Conservation (phyloP, 1,140 invertebrate species). For the Hylaeus anthracinus region DNA sequence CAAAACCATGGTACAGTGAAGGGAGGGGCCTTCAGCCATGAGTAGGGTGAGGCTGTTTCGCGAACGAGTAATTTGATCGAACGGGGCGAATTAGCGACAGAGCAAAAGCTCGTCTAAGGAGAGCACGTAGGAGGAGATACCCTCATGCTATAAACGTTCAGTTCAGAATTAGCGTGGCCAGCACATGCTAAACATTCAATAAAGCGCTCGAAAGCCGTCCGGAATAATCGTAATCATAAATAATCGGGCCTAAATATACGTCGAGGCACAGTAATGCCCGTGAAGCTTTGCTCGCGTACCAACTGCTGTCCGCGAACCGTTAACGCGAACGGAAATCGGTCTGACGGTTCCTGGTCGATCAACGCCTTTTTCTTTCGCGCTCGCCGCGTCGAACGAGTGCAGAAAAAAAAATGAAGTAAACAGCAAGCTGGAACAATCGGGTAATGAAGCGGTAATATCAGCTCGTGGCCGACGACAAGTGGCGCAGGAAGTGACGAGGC, state of each 20-base stretch:
- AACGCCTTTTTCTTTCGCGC: constrained; percentile 4
- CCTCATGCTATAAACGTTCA: constrained; percentile 63
- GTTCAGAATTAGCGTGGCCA: constrained; percentile 77
- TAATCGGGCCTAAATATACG: constrained; percentile 79
- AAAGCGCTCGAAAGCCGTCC: constrained; percentile 77
- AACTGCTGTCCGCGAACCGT: constrained; percentile 72
- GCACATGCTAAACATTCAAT: constrained; percentile 79
- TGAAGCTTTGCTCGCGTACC: constrained; percentile 66
- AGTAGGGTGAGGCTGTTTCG: constrained; percentile 39
- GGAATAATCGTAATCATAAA: constrained; percentile 80
- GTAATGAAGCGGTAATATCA: constrained; percentile 45
- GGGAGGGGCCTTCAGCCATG: background rate
- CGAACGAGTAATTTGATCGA: constrained; percentile 60
- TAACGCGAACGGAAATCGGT: constrained; percentile 68
- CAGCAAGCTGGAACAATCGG: constrained; percentile 5
- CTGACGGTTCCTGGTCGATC: constrained; percentile 34
- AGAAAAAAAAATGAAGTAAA: constrained; percentile 15
- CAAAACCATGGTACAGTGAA: background rate
- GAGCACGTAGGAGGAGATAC: constrained; percentile 60
- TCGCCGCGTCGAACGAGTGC: background rate
- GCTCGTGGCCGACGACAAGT: background rate
- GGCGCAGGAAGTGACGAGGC: constrained; percentile 34
- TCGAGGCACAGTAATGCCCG: constrained; percentile 68
- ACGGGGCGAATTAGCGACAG: constrained; percentile 62
- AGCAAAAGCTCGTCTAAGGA: constrained; percentile 61